Evolutionary conservation across 2,797 vertebrate genomes (phyloP).

Genomic region (Scyliorhinus canicula): DNA sequence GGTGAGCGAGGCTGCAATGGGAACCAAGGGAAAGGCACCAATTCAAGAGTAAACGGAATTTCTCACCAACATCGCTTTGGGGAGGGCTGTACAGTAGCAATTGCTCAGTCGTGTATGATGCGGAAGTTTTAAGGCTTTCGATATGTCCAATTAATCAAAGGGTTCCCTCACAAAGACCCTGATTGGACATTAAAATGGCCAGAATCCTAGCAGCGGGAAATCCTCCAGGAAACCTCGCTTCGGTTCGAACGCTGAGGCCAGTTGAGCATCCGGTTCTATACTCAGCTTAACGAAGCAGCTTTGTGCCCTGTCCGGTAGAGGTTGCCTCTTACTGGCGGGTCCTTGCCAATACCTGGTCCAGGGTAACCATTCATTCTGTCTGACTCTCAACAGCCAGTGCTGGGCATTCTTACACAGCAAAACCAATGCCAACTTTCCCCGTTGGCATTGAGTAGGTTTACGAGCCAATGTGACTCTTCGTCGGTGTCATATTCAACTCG

Average conservation of each 20-base stretch:
- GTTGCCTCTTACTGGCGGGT: too few relatives aligned
- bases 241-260: neutral
- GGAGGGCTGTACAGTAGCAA: neutral
- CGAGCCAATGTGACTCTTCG: too few relatives aligned
- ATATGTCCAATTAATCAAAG: neutral
- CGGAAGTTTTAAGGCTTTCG: neutral
- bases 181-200: too few relatives aligned
- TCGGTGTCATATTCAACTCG: too few relatives aligned
- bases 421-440: neutral
- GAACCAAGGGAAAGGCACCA: neutral
- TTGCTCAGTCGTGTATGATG: neutral
- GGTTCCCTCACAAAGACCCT: neutral
- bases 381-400: neutral
- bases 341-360: neutral
- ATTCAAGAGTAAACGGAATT: neutral
- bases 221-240: neutral
- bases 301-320: too few relatives aligned
- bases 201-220: neutral
- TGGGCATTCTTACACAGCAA: neutral
- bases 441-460: too few relatives aligned
- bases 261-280: neutral
- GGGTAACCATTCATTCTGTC: neutral
- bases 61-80: neutral
- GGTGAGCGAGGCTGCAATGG: neutral
- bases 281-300: too few relatives aligned